Base-by-base conservation (phyloP, 2,113 vertebrate species). In the Salvelinus alpinus region DNA sequence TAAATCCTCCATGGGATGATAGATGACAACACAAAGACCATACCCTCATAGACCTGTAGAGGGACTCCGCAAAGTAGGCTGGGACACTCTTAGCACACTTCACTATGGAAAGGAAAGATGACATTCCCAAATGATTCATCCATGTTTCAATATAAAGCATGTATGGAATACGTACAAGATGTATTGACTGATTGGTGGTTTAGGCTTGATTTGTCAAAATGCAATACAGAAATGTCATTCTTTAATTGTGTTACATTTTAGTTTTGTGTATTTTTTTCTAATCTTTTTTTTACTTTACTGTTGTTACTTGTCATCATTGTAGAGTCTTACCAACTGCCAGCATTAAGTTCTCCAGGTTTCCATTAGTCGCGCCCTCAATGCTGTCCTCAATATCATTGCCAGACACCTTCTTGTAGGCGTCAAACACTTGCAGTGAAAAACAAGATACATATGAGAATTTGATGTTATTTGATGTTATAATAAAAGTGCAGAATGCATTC, bases 361-460 rank as follows among this genome's bases (percentile, higher is more conserved):
- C 97, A 0, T 94, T 96, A 31, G 96, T 98, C 90, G 99, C 98
- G 1, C 94, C 93, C 85, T 94, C 89, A 79, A 99, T 91, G 80
- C 95, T 97, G 82, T 98, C 96, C 84, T 99, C 97, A 8, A 99
- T 95, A 47, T 98, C 95, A 79, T 92, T 95, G 78, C 95, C 96
- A 0, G 94, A 95, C 73, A 97, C 83, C 18, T 96, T 96, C 94
- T 95, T 97, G 87, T 99, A 99, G 54, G 93, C 95, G 47, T 94
- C 95, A 85, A 99, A 98, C 79, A 98, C 98, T 99, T 80, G 38
- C n/a, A 78, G n/a, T 76, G 25, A 1, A 70, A 78, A 78, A 71
- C 59, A 48, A 73, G 60, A 69, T 12, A 27, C 29, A 62, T 4
- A 60, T 27, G 38, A 22, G 69, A 22, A 14, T 24, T 54, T 44